phyloP scores from a whole-genome alignment of 2,888 invertebrate genomes.

The Rhabditoides inermis region DNA sequence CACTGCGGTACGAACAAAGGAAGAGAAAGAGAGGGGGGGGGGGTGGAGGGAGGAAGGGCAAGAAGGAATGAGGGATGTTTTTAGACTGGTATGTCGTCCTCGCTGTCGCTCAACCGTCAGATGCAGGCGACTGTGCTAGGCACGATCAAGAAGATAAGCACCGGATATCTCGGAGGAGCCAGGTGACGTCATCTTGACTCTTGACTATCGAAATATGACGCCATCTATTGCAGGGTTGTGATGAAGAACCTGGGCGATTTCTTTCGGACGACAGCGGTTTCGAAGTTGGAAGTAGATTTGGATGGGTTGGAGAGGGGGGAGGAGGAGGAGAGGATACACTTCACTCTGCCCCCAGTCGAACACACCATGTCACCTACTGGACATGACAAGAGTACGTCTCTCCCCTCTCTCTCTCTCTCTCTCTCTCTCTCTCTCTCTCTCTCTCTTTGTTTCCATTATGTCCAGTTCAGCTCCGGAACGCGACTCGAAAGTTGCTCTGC shows the following conservation, averaged over 20 bases:
- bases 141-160: conserved; percentile 93
- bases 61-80: no score
- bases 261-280: conserved; percentile 90
- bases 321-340: conserved; percentile 18
- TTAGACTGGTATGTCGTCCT: conserved; percentile 30
- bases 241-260: conserved; percentile 89
- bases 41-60: no score
- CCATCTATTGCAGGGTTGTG: conserved; percentile 63
- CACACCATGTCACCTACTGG: no score
- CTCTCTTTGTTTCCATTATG: no score
- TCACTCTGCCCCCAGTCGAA: conserved; percentile 22
- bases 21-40: no score
- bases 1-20: conserved; percentile 27
- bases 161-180: conserved; percentile 97
- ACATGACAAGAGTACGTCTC: no score
- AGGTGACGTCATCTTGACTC: conserved; percentile 54
- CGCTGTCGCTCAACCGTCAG: conserved; percentile 31
- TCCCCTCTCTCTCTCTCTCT: no score
- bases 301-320: conserved; percentile 16
- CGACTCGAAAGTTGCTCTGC: no score
- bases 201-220: conserved; percentile 54
- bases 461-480: no score
- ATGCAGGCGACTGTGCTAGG: conserved; percentile 67
- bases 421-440: no score
- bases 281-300: conserved; percentile 68